A percentile compares a stretch with the other conserved stretches of the same genome.
phyloP scores from a whole-genome alignment of 2,888 invertebrate species.

The Hyposoter dolosus region DNA sequence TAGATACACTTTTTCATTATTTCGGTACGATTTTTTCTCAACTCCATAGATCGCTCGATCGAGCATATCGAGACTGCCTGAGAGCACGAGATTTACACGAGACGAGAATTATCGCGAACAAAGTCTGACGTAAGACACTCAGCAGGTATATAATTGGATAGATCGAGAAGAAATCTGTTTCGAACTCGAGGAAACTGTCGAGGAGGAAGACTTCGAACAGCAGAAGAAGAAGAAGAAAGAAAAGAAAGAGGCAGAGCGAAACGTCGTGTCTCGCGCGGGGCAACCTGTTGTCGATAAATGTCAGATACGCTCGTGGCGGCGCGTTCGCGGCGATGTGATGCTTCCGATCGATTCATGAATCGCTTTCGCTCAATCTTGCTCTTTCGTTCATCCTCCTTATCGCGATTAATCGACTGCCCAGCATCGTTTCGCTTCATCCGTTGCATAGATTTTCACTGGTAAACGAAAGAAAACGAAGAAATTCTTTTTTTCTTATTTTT shows the following conservation, averaged over 20 bases:
- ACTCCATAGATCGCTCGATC: neutral
- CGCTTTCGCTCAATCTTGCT: slow-evolving; percentile 55
- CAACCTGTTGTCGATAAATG: slow-evolving; percentile 66
- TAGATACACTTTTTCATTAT: neutral
- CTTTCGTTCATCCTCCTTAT: slow-evolving; percentile 25
- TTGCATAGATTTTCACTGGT: neutral
- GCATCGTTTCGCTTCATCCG: neutral
- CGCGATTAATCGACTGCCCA: slow-evolving; percentile 13
- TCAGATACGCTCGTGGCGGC: slow-evolving; percentile 66
- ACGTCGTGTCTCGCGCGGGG: slow-evolving; percentile 47
- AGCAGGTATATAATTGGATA: slow-evolving; percentile 47
- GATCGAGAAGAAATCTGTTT: slow-evolving; percentile 46
- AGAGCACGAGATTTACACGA: slow-evolving; percentile 20
- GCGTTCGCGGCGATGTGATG: slow-evolving; percentile 45
- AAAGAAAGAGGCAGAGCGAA: slow-evolving; percentile 20
- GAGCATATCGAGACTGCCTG: slow-evolving; percentile 14
- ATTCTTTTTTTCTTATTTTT: too few relatives aligned
- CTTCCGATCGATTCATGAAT: slow-evolving; percentile 65
- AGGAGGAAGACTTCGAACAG: neutral
- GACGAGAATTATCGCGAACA: slow-evolving; percentile 36
- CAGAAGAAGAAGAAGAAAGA: slow-evolving; percentile 25
- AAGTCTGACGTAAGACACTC: slow-evolving; percentile 56
- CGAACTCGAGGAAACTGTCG: slow-evolving; percentile 55
- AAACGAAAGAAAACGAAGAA: too few relatives aligned
- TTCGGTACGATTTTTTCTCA: neutral